Evolutionary conservation across 2,797 vertebrate genomes (phyloP), one percentile per base, ranked within the genome.

Genomic region (Enteromius unitaeniatus): DNA sequence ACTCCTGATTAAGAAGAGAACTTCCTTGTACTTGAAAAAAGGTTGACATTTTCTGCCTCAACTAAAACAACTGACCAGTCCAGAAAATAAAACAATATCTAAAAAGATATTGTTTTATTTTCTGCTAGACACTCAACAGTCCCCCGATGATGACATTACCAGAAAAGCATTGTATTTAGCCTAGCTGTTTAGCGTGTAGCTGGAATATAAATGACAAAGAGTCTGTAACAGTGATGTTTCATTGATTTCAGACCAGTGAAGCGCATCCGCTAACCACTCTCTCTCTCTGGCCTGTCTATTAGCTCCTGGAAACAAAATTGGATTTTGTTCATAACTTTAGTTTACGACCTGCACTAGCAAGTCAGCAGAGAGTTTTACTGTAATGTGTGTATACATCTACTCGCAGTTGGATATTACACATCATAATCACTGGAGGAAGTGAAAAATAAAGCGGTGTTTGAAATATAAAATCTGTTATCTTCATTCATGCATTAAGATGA

Each of bases 321-420:
- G 74, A 84, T 86, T 84, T 65, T 51, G 49, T 69, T 81, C 53
- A 82, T 81, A 87, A 84, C 68, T 72, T 84, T 70, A 84, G 47
- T 82, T 88, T 84, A 84, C 65, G 72, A 70, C 69, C 79, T 79
- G 73, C 65, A 79, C 55, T 74, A 82, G 65, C 60, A 51, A 60
- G 68, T 60, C 60, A 58, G 75, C 45, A 78, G 82, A 81, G 86
- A 45, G 74, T 87, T 86, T 84, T n/a, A 74, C 55, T 70, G 21
- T 21, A 60, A 83, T 70, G 28, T 60, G 64, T 8, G 42, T 83
- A 70, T 58, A 83, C 28, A 70, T 77, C 67, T 83, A 68, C 45
- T 65, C 8, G 5, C 42, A 49, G 45, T 5, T 31, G 79, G 70
- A 73, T 76, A 55, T 76, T 77, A 83, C 15, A 64, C 53, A 79